Conservation (phyloP, 1,140 invertebrate genomes). For the Colletes gigas region DNA sequence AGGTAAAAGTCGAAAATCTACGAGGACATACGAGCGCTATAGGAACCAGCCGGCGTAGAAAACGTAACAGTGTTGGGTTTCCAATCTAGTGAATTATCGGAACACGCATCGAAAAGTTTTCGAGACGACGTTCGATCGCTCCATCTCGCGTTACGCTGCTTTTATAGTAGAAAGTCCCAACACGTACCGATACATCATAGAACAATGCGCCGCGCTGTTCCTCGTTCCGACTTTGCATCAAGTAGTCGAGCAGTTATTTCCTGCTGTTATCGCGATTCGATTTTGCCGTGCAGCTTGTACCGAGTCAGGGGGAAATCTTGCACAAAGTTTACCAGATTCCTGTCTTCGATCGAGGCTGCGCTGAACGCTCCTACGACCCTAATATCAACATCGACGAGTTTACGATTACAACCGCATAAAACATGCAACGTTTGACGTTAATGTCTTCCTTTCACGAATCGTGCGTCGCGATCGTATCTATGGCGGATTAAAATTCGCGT, state of each 20-base stretch:
- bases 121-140: constrained; percentile 22
- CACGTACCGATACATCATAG: constrained; percentile 39
- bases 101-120: constrained; percentile 9
- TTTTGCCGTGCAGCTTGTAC: neutral
- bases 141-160: constrained; percentile 34
- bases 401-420: neutral
- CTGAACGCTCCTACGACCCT: neutral
- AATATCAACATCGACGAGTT: neutral
- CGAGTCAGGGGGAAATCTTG: neutral
- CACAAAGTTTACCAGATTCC: neutral
- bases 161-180: constrained; percentile 45
- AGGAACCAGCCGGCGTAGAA: no score
- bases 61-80: constrained; percentile 16
- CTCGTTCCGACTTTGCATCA: constrained; percentile 21
- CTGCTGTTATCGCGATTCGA: constrained; percentile 12
- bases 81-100: constrained; percentile 26
- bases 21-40: neutral
- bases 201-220: constrained; percentile 34
- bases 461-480: neutral
- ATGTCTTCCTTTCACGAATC: neutral
- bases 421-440: no score
- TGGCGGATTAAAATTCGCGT: neutral
- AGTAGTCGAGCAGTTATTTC: neutral
- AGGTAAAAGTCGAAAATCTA: neutral
- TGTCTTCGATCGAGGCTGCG: neutral